Base-by-base conservation (phyloP, 2,797 vertebrate species). In the Poecilia wingei region DNA sequence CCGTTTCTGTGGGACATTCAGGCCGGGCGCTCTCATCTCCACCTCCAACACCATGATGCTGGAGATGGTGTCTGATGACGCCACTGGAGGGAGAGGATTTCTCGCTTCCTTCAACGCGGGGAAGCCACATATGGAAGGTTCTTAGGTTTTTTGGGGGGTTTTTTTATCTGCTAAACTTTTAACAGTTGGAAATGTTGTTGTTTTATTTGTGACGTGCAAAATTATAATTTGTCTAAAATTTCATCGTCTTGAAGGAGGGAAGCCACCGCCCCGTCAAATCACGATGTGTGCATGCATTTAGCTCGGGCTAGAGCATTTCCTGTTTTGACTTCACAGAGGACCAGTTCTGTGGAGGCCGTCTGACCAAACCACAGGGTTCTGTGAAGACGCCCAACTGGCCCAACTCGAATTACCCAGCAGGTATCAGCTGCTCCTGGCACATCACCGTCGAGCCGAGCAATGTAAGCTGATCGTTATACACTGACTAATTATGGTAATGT, bases 351-450 rank as follows among this genome's bases (percentile, higher is more conserved):
- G 97, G 97, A 79, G 97, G 97, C 41, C 95, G 96, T 70, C 90
- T 98, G 80, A 97, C 96, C 76, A 97, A 97, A 90, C 57, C 90
- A 0, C 96, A 97, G 79, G 97, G 97, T 43, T 96, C 96, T 0
- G 91, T 98, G 86, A 97, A 96, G 88, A 97, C 97, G 1, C 97
- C 96, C 72, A 98, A 98, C 93, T 98, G 98, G 98, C 98, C 97
- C 0, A 96, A 97, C 81, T 94, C 95, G 0, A 93, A 98, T 88
- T 98, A 98, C 87, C 98, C 97, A 70, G 94, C 97, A 70, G 97
- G 97, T 83, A 96, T 97, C 96, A 98, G 97, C 94, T 98, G 98
- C 87, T 97, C 97, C 80, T 98, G 97, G 97, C 97, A 97, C 91
- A 97, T 98, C 90, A 93, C 96, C 0, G 97, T 96, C 0, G 96